Evolutionary conservation across 1,140 invertebrate genomes (phyloP), one percentile per base, ranked within the genome.

Genomic region (Drosophila saltans): DNA sequence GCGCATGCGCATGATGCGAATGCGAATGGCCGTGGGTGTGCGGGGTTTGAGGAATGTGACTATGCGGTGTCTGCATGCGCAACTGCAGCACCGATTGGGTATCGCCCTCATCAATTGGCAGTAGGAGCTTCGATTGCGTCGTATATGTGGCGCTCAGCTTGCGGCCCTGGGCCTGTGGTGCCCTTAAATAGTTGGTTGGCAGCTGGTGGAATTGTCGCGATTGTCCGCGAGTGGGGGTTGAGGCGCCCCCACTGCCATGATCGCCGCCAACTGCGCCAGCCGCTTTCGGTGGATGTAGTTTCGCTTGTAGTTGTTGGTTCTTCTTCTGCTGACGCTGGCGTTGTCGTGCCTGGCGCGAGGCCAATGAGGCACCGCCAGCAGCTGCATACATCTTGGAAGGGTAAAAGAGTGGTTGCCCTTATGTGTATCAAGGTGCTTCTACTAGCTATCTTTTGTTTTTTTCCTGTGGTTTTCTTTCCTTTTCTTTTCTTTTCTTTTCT

Each of bases 331-430:
- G 90, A 16, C 88, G 88, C 75, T 94, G 93, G 58, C 92, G 90
- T 76, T 94, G 93, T 48, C 94, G 93, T 21, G 94, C 95, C 91
- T 95, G 95, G 78, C 95, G 94, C 91, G 95, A 95, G 84, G 95
- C 95, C 90, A 96, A 93, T 80, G 95, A 95, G 78, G 95, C 95
- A 90, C 95, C 95, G 82, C 95, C 95, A 85, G 95, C 95, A 81
- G 95, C 95, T 84, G 95, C 95, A 93, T 96, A 96, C 95, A 96
- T 96, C 76, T 93, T 93, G 65, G 66, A 33, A 45, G 43, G 57
- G 28, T 9, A 7, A 16, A 33, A 67, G 61, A 45, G 9, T 10
- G 33, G 26, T 21, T 43, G 64, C 33, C 40, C 41, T 61, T 55
- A 21, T 60, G 52, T 24, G 58, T 60, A 11, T 3, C 2, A 0